A percentile compares a stretch with the other conserved stretches of the same genome.
Evolutionary conservation across 2,797 vertebrate species (phyloP).

Genomic region (Acropternis orthonyx): DNA sequence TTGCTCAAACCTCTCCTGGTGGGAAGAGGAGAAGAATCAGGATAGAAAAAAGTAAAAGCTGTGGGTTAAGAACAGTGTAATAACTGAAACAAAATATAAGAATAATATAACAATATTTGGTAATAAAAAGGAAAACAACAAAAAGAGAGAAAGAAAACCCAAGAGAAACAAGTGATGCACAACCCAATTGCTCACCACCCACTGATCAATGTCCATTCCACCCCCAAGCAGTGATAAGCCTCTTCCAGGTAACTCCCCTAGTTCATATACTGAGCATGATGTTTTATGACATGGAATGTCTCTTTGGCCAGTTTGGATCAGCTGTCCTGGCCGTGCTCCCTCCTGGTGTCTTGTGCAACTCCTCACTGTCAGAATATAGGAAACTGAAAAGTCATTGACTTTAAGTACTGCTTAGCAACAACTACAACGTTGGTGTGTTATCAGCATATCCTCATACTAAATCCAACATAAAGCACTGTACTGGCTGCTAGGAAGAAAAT

Average conservation of each 20-base stretch:
- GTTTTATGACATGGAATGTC: not conserved
- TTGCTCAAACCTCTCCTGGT: not conserved
- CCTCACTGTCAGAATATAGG: not conserved
- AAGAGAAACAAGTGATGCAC: not conserved
- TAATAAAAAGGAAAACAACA: not conserved
- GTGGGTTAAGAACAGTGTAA: not conserved
- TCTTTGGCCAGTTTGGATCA: not conserved
- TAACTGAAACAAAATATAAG: not conserved
- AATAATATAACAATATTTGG: not conserved
- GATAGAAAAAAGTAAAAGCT: not conserved
- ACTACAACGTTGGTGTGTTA: not conserved
- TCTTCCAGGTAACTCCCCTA: not conserved
- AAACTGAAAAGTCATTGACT: not conserved
- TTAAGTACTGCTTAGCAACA: not conserved
- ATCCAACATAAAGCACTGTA: not conserved
- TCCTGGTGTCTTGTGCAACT: not conserved
- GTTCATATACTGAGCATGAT: not conserved
- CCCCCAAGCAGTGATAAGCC: not conserved
- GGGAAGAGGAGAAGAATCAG: not conserved
- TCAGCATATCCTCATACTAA: not conserved
- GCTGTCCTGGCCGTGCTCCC: not conserved
- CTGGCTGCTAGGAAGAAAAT: not conserved
- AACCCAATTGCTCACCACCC: not conserved
- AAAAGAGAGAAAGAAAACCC: not conserved
- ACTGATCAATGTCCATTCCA: not conserved